Evolutionary conservation across 1,140 invertebrate species (phyloP).

Genomic region (Sesamia nonagrioides): DNA sequence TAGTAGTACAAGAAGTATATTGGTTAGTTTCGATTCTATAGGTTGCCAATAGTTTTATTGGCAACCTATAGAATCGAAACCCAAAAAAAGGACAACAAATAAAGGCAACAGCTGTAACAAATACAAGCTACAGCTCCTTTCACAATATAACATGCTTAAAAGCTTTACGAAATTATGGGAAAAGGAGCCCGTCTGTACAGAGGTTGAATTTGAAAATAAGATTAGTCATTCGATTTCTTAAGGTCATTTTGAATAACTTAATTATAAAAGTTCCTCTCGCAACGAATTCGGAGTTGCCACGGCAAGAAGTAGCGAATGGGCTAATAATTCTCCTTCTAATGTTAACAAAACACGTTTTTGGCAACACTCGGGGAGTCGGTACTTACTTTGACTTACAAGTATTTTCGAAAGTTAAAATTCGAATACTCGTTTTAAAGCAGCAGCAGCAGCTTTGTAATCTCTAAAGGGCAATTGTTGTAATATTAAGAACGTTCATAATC

Average conservation of each 20-base stretch:
- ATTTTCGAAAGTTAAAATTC: neutral
- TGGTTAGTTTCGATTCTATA: too few species aligned
- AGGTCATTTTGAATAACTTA: slow-evolving; percentile 44
- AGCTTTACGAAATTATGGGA: slow-evolving; percentile 15
- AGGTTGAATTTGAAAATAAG: slow-evolving; percentile 43
- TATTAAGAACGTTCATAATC: too few species aligned
- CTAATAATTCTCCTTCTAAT: slow-evolving; percentile 19
- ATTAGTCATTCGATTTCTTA: slow-evolving; percentile 41
- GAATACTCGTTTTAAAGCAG: neutral
- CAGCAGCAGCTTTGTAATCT: neutral
- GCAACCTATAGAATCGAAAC: too few species aligned
- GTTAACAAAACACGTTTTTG: slow-evolving; percentile 27
- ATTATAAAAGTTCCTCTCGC: slow-evolving; percentile 42
- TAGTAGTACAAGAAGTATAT: too few species aligned
- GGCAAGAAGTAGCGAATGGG: slow-evolving; percentile 34
- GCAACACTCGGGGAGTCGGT: neutral
- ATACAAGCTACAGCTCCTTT: too few species aligned
- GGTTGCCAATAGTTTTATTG: too few species aligned
- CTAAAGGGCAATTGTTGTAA: too few species aligned
- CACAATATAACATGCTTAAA: neutral
- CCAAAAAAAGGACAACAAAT: too few species aligned
- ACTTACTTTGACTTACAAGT: neutral
- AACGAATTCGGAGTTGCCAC: slow-evolving; percentile 21
- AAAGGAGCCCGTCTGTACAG: neutral
- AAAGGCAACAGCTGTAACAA: too few species aligned